These are phyloP conservation scores for Pinna nobilis DNA, from an alignment of 1,140 invertebrate species.

Conservation along the genomic window DNA sequence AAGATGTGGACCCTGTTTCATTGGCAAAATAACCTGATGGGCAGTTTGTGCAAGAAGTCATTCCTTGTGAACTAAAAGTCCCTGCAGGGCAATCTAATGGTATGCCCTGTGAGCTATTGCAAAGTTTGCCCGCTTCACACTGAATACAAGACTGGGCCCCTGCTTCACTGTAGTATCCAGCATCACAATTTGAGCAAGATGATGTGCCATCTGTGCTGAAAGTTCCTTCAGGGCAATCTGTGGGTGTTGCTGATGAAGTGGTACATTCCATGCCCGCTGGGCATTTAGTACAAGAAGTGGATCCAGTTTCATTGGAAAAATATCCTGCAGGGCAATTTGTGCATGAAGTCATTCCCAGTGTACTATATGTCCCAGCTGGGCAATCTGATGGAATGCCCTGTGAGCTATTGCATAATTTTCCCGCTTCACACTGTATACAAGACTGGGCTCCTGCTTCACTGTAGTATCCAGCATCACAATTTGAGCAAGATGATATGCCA, in stretches of 20 bases:
- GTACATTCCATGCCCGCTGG: slow-evolving; percentile 54
- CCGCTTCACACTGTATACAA: slow-evolving; percentile 52
- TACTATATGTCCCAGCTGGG: slow-evolving; percentile 52
- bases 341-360: slow-evolving; percentile 43
- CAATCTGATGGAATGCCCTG: slow-evolving; percentile 46
- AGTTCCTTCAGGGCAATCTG: slow-evolving; percentile 46
- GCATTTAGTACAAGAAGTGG: slow-evolving; percentile 31
- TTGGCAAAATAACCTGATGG: slow-evolving; percentile 54
- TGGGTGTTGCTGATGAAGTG: slow-evolving; percentile 8
- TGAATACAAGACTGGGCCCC: slow-evolving; percentile 38
- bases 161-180: slow-evolving; percentile 43
- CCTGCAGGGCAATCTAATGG: slow-evolving; percentile 45
- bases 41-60: slow-evolving; percentile 46
- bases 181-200: slow-evolving; percentile 53
- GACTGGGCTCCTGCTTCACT: slow-evolving; percentile 6
- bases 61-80: slow-evolving; percentile 37
- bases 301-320: slow-evolving; percentile 39
- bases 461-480: slow-evolving; percentile 58
- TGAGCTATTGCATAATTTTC: slow-evolving; percentile 50
- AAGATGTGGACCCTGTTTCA: slow-evolving; percentile 45
- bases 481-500: slow-evolving; percentile 38
- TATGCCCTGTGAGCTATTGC: slow-evolving; percentile 10
- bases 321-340: slow-evolving; percentile 45
- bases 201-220: slow-evolving; percentile 49
- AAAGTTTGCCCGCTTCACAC: slow-evolving; percentile 51